These are phyloP conservation scores for cat (Felis catus) DNA, from an alignment of 2,113 vertebrate species.

Conservation along the genomic window DNA sequence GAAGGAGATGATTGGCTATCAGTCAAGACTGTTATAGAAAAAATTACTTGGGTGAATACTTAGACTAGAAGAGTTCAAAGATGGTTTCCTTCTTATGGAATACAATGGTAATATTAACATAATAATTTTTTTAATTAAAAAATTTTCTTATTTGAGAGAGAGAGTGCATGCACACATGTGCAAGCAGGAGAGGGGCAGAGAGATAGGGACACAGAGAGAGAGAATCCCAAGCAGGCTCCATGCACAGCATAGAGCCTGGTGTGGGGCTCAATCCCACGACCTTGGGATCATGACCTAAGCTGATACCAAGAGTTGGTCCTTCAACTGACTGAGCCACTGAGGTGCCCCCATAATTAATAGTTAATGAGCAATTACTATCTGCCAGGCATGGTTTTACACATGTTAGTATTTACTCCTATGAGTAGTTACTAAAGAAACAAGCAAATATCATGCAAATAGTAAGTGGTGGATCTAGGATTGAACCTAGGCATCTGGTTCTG, in stretches of 20 bases:
- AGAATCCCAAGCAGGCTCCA: too few relatives aligned
- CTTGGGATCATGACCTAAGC: too few relatives aligned
- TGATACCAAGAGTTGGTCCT: too few relatives aligned
- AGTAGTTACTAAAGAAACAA: neutral
- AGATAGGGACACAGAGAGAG: too few relatives aligned
- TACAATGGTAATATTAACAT: neutral
- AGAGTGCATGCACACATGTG: too few relatives aligned
- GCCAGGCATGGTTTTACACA: neutral
- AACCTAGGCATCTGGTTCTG: neutral
- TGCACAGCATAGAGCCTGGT: too few relatives aligned
- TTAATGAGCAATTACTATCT: constrained; percentile 7
- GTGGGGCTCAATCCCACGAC: too few relatives aligned
- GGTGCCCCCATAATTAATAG: neutral
- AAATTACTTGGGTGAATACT: neutral
- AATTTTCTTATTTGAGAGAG: too few relatives aligned
- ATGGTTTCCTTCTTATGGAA: neutral
- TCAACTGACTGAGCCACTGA: too few relatives aligned
- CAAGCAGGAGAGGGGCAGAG: too few relatives aligned
- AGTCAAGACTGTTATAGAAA: neutral
- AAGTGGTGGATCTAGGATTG: neutral
- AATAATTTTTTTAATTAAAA: neutral
- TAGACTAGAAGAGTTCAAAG: neutral
- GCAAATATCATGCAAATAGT: neutral
- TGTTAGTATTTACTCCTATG: neutral
- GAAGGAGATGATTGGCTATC: neutral